Conservation (phyloP, 53 echinoderm and acorn worm species). For the Apostichopus leukothele region DNA sequence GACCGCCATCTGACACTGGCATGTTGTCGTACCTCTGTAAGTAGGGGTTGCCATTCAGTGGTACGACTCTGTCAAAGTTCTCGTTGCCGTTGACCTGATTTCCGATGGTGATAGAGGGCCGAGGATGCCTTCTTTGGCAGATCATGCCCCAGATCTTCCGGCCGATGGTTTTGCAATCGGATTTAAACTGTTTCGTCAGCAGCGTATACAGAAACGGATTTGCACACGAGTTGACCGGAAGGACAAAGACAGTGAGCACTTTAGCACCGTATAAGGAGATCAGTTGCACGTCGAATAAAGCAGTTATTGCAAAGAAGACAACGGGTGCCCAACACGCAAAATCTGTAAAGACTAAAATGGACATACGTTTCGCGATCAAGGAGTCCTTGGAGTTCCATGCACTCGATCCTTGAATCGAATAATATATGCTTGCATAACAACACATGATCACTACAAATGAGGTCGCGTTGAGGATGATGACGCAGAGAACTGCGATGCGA, state of each 20-base stretch:
- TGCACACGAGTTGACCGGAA: slow-evolving; percentile 87
- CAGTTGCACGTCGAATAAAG: slow-evolving; percentile 59
- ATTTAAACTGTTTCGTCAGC: slow-evolving; percentile 94
- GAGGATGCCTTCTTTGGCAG: slow-evolving; percentile 52
- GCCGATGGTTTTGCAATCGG: slow-evolving; percentile 69
- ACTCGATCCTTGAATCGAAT: slow-evolving; percentile 82
- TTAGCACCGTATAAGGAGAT: slow-evolving; percentile 84
- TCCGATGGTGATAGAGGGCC: slow-evolving; percentile 58
- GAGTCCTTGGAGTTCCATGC: slow-evolving; percentile 98
- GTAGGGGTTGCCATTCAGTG: slow-evolving; percentile 24
- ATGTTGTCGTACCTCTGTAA: slow-evolving; percentile 46
- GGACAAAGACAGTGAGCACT: slow-evolving; percentile 77
- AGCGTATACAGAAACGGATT: slow-evolving; percentile 94
- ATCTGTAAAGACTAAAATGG: slow-evolving; percentile 88
- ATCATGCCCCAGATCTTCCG: slow-evolving; percentile 57
- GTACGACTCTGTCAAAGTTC: slow-evolving; percentile 40
- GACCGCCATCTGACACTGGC: slow-evolving; percentile 18
- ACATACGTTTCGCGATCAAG: slow-evolving; percentile 84
- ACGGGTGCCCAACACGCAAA: slow-evolving; percentile 94
- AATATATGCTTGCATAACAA: slow-evolving; percentile 89
- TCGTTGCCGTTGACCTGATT: slow-evolving; percentile 46
- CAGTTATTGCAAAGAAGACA: slow-evolving; percentile 77
- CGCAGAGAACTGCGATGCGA: slow-evolving; percentile 52
- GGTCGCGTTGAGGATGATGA: slow-evolving; percentile 69
- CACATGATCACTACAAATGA: slow-evolving; percentile 79